These are phyloP conservation scores for Tarsius wallacei DNA, from an alignment of 2,797 vertebrate species.

Conservation along the genomic window DNA sequence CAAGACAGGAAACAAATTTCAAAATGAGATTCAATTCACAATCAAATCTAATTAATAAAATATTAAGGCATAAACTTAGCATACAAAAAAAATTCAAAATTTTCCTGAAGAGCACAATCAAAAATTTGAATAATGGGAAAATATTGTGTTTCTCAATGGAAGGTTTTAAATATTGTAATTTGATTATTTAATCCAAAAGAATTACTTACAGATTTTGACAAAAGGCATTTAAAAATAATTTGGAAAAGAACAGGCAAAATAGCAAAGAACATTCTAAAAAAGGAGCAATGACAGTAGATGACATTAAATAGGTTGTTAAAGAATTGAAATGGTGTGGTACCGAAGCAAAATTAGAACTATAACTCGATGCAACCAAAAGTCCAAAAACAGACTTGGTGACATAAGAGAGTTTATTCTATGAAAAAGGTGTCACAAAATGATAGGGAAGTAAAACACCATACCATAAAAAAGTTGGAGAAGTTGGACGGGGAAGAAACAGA, in stretches of 20 bases:
- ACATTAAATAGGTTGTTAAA: neutral
- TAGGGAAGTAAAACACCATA: neutral
- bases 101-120: constrained; percentile 1
- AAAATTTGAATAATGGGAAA: constrained; percentile 51
- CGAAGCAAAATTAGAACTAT: neutral
- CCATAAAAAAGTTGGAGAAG: neutral
- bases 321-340: neutral
- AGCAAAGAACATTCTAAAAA: neutral
- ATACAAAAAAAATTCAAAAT: neutral
- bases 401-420: neutral
- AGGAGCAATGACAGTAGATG: neutral
- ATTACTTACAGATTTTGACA: constrained; percentile 55
- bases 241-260: constrained; percentile 41
- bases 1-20: constrained; percentile 15
- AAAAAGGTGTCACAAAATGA: neutral
- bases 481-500: neutral
- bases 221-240: constrained; percentile 53
- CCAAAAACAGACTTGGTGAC: neutral
- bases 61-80: neutral
- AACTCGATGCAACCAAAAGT: neutral
- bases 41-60: constrained; percentile 47
- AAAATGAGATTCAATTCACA: constrained; percentile 14
- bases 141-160: neutral
- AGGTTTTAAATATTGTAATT: constrained; percentile 39
- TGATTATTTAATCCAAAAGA: constrained; percentile 50